Base-by-base conservation (phyloP, 2,888 invertebrate species). In the Synergus umbraculus region DNA sequence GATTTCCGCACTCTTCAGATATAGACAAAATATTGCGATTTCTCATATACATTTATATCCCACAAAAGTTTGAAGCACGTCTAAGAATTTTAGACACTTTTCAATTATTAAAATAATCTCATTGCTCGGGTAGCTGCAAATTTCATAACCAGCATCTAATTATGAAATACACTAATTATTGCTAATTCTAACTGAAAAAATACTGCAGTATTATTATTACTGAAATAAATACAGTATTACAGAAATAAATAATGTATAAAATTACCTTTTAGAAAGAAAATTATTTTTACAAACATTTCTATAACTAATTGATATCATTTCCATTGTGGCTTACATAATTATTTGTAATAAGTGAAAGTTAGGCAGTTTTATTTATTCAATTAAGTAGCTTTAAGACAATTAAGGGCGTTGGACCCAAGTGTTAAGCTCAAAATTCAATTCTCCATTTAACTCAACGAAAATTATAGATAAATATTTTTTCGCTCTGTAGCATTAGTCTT, bases 21-120 rank as follows among this genome's bases (percentile, higher is more conserved):
- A 81, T 81, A 83, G 77, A 81, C 78, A 83, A 83, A 81, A 83
- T 82, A 81, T 49, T 76, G 66, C 9, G 41, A 65, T 77, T 54
- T 65, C 22, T 66, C n/a, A 5, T 43, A 29, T 64, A 66, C 29
- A 29, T 29, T 29, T 29, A 29, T 29, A 29, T 77, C 22, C 18
- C 46, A 46, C 29, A 15, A 49, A 29, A 49, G 37, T 49, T 54
- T 15, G n/a, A 49, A 73, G 49, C 49, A 49, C 29, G 29, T 54
- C 29, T 37, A 29, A 73, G 49, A 54, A n/a, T 73, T 73, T 73
- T 29, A 37, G n/a, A 37, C 54, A 46, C 37, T n/a, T 37, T 49
- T 49, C 73, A 49, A 63, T 79, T 77, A 64, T 65, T 64, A 69
- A 18, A 64, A 78, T 65, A 63, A 44, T 73, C 22, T 60, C 29